Conservation (phyloP, 2,888 invertebrate species). For the Drosophila monieri region DNA sequence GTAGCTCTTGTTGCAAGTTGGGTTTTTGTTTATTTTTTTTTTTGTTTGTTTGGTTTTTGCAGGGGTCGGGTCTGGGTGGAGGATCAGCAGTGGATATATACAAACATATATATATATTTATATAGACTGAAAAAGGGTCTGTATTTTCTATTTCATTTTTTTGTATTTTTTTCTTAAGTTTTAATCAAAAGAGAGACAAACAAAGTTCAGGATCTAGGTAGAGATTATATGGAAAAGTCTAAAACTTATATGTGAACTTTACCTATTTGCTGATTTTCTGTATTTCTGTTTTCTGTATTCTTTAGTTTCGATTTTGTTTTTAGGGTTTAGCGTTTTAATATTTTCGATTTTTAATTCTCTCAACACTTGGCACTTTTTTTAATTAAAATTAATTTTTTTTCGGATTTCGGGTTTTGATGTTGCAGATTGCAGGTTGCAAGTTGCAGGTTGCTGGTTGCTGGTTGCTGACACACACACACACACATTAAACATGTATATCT, state of each 20-base stretch:
- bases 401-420: constrained; percentile 4
- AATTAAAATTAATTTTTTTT: not conserved
- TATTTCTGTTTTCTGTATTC: constrained; percentile 39
- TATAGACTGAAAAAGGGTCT: constrained; percentile 6
- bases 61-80: constrained; percentile 39
- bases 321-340: constrained; percentile 9
- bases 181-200: constrained; percentile 14
- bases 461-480: not conserved
- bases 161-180: constrained; percentile 1
- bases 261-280: constrained; percentile 66
- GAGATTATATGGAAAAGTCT: constrained; percentile 46
- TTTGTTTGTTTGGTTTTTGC: constrained; percentile 29
- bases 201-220: constrained; percentile 8
- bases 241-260: constrained; percentile 66
- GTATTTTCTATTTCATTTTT: not conserved
- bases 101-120: constrained; percentile 13
- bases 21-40: not conserved
- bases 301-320: constrained; percentile 28
- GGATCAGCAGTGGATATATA: constrained; percentile 33
- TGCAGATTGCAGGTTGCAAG: not conserved
- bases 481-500: not conserved
- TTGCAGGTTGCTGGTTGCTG: not conserved
- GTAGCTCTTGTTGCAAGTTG: constrained; percentile 13
- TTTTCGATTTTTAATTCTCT: constrained; percentile 8
- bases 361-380: constrained; percentile 47